Evolutionary conservation across 2,888 invertebrate genomes (phyloP).

Genomic region (Amiota minor): DNA sequence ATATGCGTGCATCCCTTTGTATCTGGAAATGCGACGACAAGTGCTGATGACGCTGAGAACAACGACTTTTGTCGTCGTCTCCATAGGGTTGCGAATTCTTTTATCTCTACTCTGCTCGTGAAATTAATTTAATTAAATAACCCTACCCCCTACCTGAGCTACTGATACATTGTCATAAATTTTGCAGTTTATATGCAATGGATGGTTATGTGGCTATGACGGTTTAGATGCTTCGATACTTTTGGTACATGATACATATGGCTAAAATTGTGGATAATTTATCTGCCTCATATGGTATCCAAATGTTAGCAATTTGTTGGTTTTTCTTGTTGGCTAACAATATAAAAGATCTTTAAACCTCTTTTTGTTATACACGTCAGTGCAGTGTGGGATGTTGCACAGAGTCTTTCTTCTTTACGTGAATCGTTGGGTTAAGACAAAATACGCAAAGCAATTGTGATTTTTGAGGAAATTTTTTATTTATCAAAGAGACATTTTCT

Average conservation of each 20-base stretch:
- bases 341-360: no score
- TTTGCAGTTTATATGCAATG: constrained; percentile 57
- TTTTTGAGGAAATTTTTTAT: no score
- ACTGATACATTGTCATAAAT: constrained; percentile 61
- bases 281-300: constrained; percentile 33
- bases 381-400: no score
- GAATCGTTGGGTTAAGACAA: no score
- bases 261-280: constrained; percentile 27
- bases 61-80: constrained; percentile 28
- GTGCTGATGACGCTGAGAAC: constrained; percentile 12
- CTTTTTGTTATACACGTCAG: no score
- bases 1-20: constrained; percentile 42
- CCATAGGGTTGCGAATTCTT: constrained; percentile 2
- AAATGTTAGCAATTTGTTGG: constrained; percentile 12
- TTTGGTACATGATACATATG: constrained; percentile 30
- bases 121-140: constrained; percentile 67
- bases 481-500: no score
- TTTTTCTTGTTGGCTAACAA: no score
- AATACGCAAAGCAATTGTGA: no score
- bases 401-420: no score
- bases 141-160: constrained; percentile 52
- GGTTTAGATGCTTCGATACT: constrained; percentile 24
- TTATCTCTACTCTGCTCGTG: constrained; percentile 42
- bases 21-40: constrained; percentile 60
- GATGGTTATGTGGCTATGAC: constrained; percentile 35